Percentiles rank a stretch among this genome's conserved stretches.
These are phyloP conservation scores for Parnassius glacialis DNA, from an alignment of 2,888 invertebrate species.

Conservation along the genomic window DNA sequence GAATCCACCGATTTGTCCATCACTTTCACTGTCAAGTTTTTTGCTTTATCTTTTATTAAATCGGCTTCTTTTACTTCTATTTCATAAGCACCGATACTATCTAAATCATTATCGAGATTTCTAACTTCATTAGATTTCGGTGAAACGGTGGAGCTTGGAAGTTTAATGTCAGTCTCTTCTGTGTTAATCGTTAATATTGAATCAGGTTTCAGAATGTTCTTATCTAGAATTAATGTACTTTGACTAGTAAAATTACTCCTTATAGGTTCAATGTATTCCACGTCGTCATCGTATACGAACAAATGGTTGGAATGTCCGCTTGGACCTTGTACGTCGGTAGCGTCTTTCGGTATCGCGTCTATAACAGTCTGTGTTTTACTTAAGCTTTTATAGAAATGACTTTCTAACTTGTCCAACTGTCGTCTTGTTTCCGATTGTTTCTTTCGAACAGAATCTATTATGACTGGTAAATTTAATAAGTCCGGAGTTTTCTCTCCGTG, in stretches of 20 bases:
- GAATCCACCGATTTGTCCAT: slow-evolving; percentile 92
- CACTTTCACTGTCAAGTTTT: slow-evolving; percentile 72
- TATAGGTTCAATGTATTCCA: slow-evolving; percentile 77
- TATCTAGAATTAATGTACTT: slow-evolving; percentile 72
- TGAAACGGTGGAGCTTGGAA: slow-evolving; percentile 71
- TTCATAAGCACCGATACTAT: slow-evolving; percentile 72
- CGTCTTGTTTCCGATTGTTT: slow-evolving; percentile 70
- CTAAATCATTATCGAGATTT: slow-evolving; percentile 54
- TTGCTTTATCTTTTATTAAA: slow-evolving; percentile 56
- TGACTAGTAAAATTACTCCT: slow-evolving; percentile 74
- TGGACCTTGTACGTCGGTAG: slow-evolving; percentile 64
- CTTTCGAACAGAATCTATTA: slow-evolving; percentile 71
- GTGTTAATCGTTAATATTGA: slow-evolving; percentile 70
- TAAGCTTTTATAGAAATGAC: slow-evolving; percentile 71
- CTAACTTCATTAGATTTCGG: slow-evolving; percentile 58
- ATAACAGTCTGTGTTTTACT: slow-evolving; percentile 63
- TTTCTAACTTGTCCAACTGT: slow-evolving; percentile 74
- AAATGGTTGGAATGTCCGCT: slow-evolving; percentile 67
- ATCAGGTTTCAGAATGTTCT: slow-evolving; percentile 60
- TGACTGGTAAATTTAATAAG: slow-evolving; percentile 68
- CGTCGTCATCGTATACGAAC: slow-evolving; percentile 67
- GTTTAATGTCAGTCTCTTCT: slow-evolving; percentile 69
- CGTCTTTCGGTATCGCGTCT: slow-evolving; percentile 73
- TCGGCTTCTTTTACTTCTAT: slow-evolving; percentile 73
- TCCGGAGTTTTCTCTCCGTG: slow-evolving; percentile 68